These are phyloP conservation scores for Platerodrilus igneus DNA, from an alignment of 2,888 invertebrate species.

Conservation along the genomic window DNA sequence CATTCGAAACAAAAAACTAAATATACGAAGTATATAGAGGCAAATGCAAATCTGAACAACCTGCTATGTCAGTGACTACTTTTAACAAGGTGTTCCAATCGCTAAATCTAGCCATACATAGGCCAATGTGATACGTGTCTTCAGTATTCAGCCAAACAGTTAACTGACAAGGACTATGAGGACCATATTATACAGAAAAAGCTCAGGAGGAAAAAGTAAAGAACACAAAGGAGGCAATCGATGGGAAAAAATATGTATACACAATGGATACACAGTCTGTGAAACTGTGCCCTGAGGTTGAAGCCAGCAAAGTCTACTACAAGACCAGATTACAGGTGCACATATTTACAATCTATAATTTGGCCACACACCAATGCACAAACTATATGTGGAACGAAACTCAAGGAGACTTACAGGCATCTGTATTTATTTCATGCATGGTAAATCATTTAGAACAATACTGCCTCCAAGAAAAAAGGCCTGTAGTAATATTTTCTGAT, in stretches of 20 bases:
- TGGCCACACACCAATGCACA: slow-evolving; percentile 9
- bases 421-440: slow-evolving; percentile 8
- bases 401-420: slow-evolving; percentile 10
- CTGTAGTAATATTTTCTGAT: slow-evolving; percentile 26
- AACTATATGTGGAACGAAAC: slow-evolving; percentile 16
- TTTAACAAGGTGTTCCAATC: too few relatives aligned
- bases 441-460: slow-evolving; percentile 10
- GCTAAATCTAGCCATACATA: too few relatives aligned
- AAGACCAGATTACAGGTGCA: slow-evolving; percentile 8
- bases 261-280: slow-evolving; percentile 6
- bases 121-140: too few relatives aligned
- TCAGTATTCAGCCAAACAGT: too few relatives aligned
- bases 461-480: slow-evolving; percentile 8
- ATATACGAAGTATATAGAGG: too few relatives aligned
- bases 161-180: too few relatives aligned
- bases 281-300: slow-evolving; percentile 3
- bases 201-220: too few relatives aligned
- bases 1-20: too few relatives aligned
- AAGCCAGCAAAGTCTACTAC: slow-evolving; percentile 6
- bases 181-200: too few relatives aligned
- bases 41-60: too few relatives aligned
- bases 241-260: slow-evolving; percentile 2
- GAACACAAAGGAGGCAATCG: slow-evolving; percentile 5
- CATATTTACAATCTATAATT: slow-evolving; percentile 9
- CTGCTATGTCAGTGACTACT: too few relatives aligned